phyloP scores from a whole-genome alignment of 2,113 vertebrate genomes.

The Smithornis capensis region DNA sequence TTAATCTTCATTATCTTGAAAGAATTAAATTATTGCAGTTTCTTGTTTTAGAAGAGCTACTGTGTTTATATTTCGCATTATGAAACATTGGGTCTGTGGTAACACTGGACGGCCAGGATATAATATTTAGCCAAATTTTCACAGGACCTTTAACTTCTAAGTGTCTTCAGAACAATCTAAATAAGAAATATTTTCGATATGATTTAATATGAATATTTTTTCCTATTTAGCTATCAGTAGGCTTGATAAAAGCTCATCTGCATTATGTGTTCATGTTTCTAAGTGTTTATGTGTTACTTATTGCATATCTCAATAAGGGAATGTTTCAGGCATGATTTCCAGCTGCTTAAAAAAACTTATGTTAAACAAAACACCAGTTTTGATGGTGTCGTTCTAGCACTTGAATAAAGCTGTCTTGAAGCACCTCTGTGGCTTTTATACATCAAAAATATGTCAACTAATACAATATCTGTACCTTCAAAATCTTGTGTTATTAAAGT shows the following conservation, averaged over 20 bases:
- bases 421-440: not conserved
- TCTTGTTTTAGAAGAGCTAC: not conserved
- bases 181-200: not conserved
- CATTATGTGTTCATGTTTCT: not conserved
- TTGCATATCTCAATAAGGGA: fast-evolving
- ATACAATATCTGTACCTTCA: not conserved
- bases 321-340: not conserved
- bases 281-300: not conserved
- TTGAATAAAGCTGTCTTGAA: not conserved
- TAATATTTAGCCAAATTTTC: not conserved
- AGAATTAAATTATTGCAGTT: not conserved
- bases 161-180: not conserved
- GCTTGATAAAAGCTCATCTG: not conserved
- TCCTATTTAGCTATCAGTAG: not conserved
- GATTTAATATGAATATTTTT: not conserved
- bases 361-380: not conserved
- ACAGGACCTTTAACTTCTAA: not conserved
- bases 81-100: not conserved
- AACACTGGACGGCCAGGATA: not conserved
- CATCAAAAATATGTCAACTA: not conserved
- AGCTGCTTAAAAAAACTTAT: not conserved
- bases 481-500: not conserved
- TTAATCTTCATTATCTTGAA: not conserved
- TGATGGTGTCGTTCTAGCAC: not conserved
- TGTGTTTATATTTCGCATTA: not conserved